Percentiles rank a stretch among this genome's conserved stretches.
These are phyloP conservation scores for Mola mola DNA, from an alignment of 2,113 vertebrate genomes.

Conservation along the genomic window DNA sequence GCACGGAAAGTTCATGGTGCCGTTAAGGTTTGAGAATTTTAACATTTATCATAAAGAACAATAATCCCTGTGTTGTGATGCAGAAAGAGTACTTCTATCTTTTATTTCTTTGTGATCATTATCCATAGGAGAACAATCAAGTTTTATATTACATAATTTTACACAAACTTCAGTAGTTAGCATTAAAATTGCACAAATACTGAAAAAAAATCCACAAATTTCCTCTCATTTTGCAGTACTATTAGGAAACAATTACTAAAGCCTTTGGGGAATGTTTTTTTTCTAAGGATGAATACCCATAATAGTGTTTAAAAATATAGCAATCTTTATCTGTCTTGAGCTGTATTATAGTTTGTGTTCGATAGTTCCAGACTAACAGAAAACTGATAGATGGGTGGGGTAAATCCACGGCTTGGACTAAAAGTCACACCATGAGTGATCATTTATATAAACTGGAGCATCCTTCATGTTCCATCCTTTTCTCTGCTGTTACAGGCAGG, in stretches of 20 bases:
- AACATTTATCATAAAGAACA: not conserved
- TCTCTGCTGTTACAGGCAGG: conserved; percentile 75
- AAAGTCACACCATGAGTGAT: not conserved
- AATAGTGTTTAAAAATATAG: too few relatives aligned
- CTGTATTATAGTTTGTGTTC: not conserved
- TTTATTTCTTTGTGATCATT: not conserved
- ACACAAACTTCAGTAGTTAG: conserved; percentile 1
- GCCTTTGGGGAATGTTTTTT: too few relatives aligned
- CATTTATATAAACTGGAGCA: conserved; percentile 46
- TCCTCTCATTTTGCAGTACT: too few relatives aligned
- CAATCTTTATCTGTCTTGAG: too few relatives aligned
- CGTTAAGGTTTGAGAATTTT: too few relatives aligned
- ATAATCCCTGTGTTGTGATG: conserved; percentile 5
- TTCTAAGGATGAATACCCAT: too few relatives aligned
- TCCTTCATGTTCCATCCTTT: conserved; percentile 54
- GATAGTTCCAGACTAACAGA: not conserved
- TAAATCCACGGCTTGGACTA: not conserved
- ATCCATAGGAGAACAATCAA: not conserved
- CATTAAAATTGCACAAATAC: conserved; percentile 2
- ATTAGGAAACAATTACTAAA: too few relatives aligned
- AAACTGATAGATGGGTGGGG: not conserved
- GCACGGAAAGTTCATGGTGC: not conserved
- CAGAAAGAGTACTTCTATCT: not conserved
- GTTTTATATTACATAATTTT: conserved; percentile 1
- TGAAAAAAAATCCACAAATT: conserved; percentile 4